phyloP scores from a whole-genome alignment of 1,140 invertebrate species.

The Drosophila pectinifera region DNA sequence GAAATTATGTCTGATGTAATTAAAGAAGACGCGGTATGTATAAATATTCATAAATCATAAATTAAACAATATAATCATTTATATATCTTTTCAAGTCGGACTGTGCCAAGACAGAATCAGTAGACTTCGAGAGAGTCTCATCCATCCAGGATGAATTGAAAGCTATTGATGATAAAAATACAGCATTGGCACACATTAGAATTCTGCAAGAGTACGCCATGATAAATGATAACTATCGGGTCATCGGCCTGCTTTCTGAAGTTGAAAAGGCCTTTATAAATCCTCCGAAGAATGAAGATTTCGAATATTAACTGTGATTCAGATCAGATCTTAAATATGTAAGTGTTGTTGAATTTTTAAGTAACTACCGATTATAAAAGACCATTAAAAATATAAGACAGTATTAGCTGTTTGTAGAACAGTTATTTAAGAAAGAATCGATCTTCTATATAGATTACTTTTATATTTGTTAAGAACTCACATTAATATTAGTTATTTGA shows the following conservation, averaged over 20 bases:
- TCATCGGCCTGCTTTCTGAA: constrained; percentile 62
- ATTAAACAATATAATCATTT: background rate
- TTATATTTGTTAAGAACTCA: no score
- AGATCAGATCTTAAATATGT: no score
- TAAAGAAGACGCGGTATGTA: background rate
- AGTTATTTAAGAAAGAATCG: no score
- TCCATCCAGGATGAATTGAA: background rate
- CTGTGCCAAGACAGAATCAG: background rate
- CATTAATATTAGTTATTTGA: no score
- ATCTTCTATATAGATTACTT: no score
- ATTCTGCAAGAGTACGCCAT: constrained; percentile 64
- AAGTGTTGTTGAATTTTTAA: no score
- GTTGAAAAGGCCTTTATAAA: constrained; percentile 51
- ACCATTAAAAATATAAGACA: background rate
- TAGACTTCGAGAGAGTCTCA: background rate
- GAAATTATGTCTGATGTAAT: background rate
- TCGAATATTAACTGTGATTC: constrained; percentile 14
- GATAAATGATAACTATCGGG: constrained; percentile 64
- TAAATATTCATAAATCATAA: no score
- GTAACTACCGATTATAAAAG: no score
- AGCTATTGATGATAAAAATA: constrained; percentile 27
- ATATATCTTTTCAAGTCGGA: background rate
- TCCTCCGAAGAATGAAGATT: constrained; percentile 38
- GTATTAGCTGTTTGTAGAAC: background rate
- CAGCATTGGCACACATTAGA: constrained; percentile 46